Evolutionary conservation across 2,797 vertebrate genomes (phyloP).

Genomic region (Darevskia mixta): DNA sequence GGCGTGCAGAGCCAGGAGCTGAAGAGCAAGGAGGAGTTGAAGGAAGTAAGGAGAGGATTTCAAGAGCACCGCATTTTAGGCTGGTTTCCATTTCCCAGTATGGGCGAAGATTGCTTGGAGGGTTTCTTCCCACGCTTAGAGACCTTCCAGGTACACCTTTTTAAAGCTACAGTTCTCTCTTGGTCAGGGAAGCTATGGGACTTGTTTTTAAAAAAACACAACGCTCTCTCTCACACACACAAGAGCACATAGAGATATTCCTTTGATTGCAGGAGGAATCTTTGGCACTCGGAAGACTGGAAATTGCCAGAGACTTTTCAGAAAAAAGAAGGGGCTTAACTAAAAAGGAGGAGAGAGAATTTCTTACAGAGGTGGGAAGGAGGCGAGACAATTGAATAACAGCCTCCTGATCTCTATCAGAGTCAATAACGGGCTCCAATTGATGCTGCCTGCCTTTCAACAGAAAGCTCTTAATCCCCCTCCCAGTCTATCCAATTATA

Average conservation of each 20-base stretch:
- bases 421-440: constrained; percentile 38
- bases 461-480: constrained; percentile 35
- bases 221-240: background rate
- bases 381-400: constrained; percentile 38
- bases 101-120: constrained; percentile 11
- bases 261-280: constrained; percentile 24
- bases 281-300: background rate
- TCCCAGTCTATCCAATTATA: constrained; percentile 15
- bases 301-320: constrained; percentile 25
- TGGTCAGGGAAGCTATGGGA: constrained; percentile 10
- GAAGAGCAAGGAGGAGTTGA: background rate
- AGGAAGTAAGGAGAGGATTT: constrained; percentile 9
- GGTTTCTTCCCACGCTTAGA: background rate
- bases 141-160: accelerated
- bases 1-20: constrained; percentile 17
- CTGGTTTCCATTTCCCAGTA: constrained; percentile 35
- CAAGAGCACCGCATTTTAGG: constrained; percentile 4
- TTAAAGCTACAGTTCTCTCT: background rate
- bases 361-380: constrained; percentile 9
- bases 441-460: constrained; percentile 21
- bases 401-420: background rate
- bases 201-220: constrained; percentile 18
- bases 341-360: background rate
- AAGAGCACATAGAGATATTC: background rate
- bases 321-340: constrained; percentile 24